A percentile compares a stretch with the other conserved stretches of the same genome.
Conservation (phyloP, 2,888 invertebrate species). For the Melipona bicolor region DNA sequence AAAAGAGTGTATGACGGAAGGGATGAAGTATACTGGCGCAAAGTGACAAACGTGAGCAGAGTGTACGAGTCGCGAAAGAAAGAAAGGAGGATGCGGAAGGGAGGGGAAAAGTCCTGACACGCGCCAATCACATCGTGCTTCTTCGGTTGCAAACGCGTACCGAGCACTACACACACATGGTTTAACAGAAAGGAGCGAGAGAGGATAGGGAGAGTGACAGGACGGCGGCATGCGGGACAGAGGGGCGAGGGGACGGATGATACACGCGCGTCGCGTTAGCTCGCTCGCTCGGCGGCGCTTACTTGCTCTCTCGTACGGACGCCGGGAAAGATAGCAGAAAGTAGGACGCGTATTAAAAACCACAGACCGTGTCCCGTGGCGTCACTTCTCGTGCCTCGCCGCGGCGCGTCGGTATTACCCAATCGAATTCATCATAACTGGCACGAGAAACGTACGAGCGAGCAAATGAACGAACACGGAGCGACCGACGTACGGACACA, state of each 20-base stretch:
- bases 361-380: conserved; percentile 82
- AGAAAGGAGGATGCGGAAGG: conserved; percentile 2
- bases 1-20: not conserved
- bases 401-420: conserved; percentile 77
- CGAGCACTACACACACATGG: conserved; percentile 8
- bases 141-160: conserved; percentile 54
- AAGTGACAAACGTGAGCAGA: conserved; percentile 6
- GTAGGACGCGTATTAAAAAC: conserved; percentile 84
- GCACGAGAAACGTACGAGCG: conserved; percentile 73
- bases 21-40: not conserved
- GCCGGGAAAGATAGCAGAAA: conserved; percentile 80
- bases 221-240: conserved; percentile 42
- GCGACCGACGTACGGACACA: conserved; percentile 8
- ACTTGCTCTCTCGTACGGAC: conserved; percentile 42
- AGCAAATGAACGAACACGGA: conserved; percentile 27
- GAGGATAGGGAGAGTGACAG: conserved; percentile 50
- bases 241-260: conserved; percentile 36
- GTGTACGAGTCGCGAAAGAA: conserved; percentile 1
- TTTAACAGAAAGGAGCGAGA: conserved; percentile 39
- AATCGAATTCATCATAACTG: conserved; percentile 83
- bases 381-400: conserved; percentile 76
- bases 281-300: conserved; percentile 41
- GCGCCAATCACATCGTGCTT: conserved; percentile 72
- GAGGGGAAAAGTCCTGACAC: conserved; percentile 53
- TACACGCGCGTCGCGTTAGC: conserved; percentile 65